phyloP scores from a whole-genome alignment of 2,888 invertebrate genomes.

The Troides helena region DNA sequence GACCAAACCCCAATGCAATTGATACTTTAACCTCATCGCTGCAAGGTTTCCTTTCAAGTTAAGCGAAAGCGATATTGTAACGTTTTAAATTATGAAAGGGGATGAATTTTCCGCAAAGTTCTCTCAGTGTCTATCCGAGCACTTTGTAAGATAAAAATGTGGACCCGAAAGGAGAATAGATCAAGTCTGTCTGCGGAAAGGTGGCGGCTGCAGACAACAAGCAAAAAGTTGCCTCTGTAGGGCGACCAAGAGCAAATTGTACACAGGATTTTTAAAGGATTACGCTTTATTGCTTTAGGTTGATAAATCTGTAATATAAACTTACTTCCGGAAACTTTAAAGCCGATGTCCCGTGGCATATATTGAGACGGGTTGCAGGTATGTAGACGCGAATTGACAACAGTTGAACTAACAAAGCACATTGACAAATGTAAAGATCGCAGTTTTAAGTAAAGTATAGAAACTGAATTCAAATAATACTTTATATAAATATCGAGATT shows the following conservation, averaged over 20 bases:
- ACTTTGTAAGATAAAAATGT: conserved; percentile 79
- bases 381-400: too few species aligned
- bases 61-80: conserved; percentile 32
- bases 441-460: too few species aligned
- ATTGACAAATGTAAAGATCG: too few species aligned
- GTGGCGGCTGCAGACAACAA: conserved; percentile 50
- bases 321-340: too few species aligned
- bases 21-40: conserved; percentile 7
- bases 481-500: too few species aligned
- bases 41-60: conserved; percentile 34
- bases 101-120: conserved; percentile 76
- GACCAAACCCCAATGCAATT: conserved; percentile 39
- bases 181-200: conserved; percentile 64
- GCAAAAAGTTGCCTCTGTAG: conserved; percentile 59
- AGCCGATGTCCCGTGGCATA: too few species aligned
- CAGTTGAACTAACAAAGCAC: too few species aligned
- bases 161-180: conserved; percentile 70
- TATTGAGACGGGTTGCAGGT: too few species aligned
- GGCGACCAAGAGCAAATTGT: conserved; percentile 31
- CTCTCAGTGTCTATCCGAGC: conserved; percentile 75
- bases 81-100: conserved; percentile 38
- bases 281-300: too few species aligned
- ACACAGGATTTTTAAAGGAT: too few species aligned
- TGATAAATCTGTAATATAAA: too few species aligned
- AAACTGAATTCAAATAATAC: too few species aligned